phyloP scores from a whole-genome alignment of 2,888 invertebrate species.

The Apodemia duryi region DNA sequence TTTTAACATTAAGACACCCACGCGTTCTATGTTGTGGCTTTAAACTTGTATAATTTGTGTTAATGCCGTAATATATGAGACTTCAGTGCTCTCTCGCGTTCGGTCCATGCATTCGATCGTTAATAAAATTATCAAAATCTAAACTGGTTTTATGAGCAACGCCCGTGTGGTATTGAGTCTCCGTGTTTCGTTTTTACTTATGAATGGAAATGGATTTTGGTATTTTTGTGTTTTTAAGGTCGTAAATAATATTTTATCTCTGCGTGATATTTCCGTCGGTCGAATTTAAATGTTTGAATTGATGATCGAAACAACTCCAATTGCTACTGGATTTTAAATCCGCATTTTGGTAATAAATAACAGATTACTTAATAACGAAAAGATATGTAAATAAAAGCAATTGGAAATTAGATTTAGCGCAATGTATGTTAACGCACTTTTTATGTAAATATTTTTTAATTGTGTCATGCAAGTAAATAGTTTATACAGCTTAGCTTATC shows the following conservation, averaged over 20 bases:
- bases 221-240: constrained; percentile 75
- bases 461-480: constrained; percentile 3
- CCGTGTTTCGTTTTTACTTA: constrained; percentile 60
- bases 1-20: constrained; percentile 76
- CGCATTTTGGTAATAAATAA: constrained; percentile 45
- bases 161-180: constrained; percentile 62
- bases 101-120: constrained; percentile 71
- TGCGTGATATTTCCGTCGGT: constrained; percentile 75
- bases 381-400: constrained; percentile 30
- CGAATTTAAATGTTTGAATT: constrained; percentile 66
- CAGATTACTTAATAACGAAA: constrained; percentile 42
- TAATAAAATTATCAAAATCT: constrained; percentile 80
- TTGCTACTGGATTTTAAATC: constrained; percentile 69
- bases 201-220: constrained; percentile 77
- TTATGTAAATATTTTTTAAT: constrained; percentile 21
- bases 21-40: constrained; percentile 72
- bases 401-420: constrained; percentile 27
- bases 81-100: constrained; percentile 64
- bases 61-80: constrained; percentile 78
- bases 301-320: constrained; percentile 53
- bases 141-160: constrained; percentile 74
- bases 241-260: constrained; percentile 76
- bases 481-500: not conserved
- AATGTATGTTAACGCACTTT: constrained; percentile 13
- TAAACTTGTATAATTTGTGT: constrained; percentile 78